Evolutionary conservation across 2,888 invertebrate genomes (phyloP), one percentile per base, ranked within the genome.

Genomic region (Tachina lurida): DNA sequence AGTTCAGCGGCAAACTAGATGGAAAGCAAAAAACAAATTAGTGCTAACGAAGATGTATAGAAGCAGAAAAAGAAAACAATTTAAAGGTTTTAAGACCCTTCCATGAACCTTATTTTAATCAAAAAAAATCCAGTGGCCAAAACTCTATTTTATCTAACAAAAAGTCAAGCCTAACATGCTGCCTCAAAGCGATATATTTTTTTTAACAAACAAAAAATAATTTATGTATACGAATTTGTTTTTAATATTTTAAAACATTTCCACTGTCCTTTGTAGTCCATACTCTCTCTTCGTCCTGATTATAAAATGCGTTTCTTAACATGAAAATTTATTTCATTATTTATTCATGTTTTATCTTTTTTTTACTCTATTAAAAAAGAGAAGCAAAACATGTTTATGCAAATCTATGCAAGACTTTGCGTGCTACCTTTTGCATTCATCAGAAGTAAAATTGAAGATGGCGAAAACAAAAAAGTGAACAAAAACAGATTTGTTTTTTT

Each of bases 321-420:
- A 81, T 87, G 73, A 77, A 75, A 83, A 83, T 67, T 76, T 89
- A 90, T 90, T 89, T 91, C 91, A 90, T 91, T 91, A 91, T 91
- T 89, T 89, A 91, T 91, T 91, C 91, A 91, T 90, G 89, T 91
- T 90, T 91, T 88, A 85, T 89, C 58, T 45, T 70, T 49, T 68
- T 73, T 81, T 77, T 56, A 41, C 31, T 78, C 71, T 74, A 74
- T 31, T 39, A 71, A 84, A 74, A 67, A 60, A 74, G 45, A 75
- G 70, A 75, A 63, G 17, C 54, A 74, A 71, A 31, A 70, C 78
- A 83, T 80, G 76, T 76, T 86, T 86, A 86, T 86, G 75, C 79
- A 86, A 83, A 86, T 86, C 54, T 83, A 68, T 79, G 83, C 71
- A 83, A 80, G 78, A 83, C 83, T 83, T 83, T 86, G 73, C 68